These are phyloP conservation scores for Loxodonta africana DNA, from an alignment of 2,113 vertebrate genomes.

Conservation along the genomic window DNA sequence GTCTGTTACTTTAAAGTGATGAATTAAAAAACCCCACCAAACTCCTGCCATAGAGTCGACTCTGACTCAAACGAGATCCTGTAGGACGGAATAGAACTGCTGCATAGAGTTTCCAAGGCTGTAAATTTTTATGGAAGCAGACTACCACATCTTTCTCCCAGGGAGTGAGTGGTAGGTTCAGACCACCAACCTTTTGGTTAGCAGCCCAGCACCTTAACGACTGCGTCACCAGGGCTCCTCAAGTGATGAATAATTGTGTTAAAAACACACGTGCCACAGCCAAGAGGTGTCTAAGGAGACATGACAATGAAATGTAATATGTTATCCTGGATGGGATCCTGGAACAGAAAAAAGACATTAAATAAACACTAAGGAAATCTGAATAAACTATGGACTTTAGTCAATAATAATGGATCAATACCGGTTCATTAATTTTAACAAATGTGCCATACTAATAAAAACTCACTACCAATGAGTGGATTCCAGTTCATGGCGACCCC, in stretches of 20 bases:
- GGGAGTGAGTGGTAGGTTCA: no score
- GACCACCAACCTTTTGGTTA: no score
- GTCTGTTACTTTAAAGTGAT: background rate
- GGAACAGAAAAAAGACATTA: background rate
- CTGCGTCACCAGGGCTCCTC: no score
- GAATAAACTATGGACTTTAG: conserved; percentile 14
- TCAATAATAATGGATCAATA: background rate
- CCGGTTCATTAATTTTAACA: background rate
- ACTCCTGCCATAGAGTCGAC: no score
- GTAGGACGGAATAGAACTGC: no score
- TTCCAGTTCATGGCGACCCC: background rate
- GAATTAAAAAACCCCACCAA: background rate
- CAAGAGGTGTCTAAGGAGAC: background rate
- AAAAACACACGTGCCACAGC: background rate
- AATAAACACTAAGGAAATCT: background rate
- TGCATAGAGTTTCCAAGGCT: no score
- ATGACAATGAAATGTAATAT: background rate
- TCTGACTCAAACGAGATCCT: no score
- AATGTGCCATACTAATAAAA: background rate
- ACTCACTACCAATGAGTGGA: background rate
- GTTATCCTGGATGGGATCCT: background rate
- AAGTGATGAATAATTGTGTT: background rate
- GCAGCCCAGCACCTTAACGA: no score
- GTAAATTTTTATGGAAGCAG: no score
- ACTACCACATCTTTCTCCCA: no score